A percentile compares a stretch with the other conserved stretches of the same genome.
phyloP scores from a whole-genome alignment of 1,140 invertebrate species.

The Centruroides vittatus region DNA sequence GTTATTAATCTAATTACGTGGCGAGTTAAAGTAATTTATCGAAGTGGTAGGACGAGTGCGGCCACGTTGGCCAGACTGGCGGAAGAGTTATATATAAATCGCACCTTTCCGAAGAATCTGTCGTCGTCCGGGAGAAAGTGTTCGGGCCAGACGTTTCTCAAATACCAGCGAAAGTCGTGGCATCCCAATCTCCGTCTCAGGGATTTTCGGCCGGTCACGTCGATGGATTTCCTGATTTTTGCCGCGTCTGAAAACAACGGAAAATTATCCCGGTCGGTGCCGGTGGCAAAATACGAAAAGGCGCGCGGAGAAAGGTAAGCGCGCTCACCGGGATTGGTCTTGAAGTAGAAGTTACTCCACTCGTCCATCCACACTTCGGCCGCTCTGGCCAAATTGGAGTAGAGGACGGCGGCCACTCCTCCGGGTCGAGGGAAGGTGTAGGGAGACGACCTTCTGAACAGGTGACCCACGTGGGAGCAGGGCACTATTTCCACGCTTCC shows the following conservation, averaged over 20 bases:
- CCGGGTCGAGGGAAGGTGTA: constrained; percentile 54
- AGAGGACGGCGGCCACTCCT: constrained; percentile 62
- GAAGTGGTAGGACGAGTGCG: neutral
- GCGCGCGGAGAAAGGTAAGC: too few species aligned
- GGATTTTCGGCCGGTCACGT: constrained; percentile 51
- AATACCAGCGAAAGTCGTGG: constrained; percentile 85
- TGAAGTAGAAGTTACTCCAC: constrained; percentile 82
- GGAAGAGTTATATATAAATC: constrained; percentile 3
- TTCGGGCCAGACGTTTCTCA: constrained; percentile 65
- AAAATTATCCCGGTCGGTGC: neutral
- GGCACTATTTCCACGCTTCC: constrained; percentile 86
- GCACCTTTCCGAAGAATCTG: constrained; percentile 63
- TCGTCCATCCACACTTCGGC: constrained; percentile 90
- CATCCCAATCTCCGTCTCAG: constrained; percentile 67
- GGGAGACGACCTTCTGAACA: constrained; percentile 89
- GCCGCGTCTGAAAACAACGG: constrained; percentile 36
- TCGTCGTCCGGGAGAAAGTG: constrained; percentile 66
- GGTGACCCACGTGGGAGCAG: constrained; percentile 92
- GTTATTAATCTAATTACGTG: too few species aligned
- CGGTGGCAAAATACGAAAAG: too few species aligned
- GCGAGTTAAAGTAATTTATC: too few species aligned
- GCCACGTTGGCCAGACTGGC: neutral
- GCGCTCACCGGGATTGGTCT: constrained; percentile 47
- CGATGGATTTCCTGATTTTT: constrained; percentile 43
- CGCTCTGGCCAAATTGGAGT: constrained; percentile 73